These are phyloP conservation scores for Drosophila azteca DNA, from an alignment of 1,140 invertebrate genomes.

Conservation along the genomic window DNA sequence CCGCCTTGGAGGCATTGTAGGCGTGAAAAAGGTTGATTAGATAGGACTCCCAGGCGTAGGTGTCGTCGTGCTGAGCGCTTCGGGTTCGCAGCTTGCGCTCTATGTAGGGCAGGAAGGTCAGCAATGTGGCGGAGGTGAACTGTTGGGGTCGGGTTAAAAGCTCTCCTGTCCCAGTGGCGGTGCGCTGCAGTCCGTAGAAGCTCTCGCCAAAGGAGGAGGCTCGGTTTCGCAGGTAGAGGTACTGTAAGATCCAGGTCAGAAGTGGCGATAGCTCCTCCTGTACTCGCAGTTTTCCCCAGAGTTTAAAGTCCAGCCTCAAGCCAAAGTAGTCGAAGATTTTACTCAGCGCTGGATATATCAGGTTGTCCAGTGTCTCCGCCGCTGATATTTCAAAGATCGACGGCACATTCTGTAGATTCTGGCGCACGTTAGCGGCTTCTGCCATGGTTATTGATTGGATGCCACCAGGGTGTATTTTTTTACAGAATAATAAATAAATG, in stretches of 20 bases:
- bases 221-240: slow-evolving; percentile 72
- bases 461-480: background rate
- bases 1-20: slow-evolving; percentile 70
- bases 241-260: slow-evolving; percentile 73
- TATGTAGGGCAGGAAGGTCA: slow-evolving; percentile 68
- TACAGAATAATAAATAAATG: slow-evolving; percentile 5
- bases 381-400: slow-evolving; percentile 82
- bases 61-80: slow-evolving; percentile 57
- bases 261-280: slow-evolving; percentile 72
- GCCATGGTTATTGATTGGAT: slow-evolving; percentile 39
- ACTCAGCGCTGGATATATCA: slow-evolving; percentile 79
- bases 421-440: slow-evolving; percentile 74
- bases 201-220: slow-evolving; percentile 78
- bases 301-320: slow-evolving; percentile 75
- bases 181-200: slow-evolving; percentile 77
- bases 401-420: slow-evolving; percentile 78
- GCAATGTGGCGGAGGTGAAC: slow-evolving; percentile 60
- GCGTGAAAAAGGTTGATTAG: slow-evolving; percentile 62
- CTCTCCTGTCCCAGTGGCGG: slow-evolving; percentile 55
- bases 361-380: slow-evolving; percentile 75
- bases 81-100: slow-evolving; percentile 65
- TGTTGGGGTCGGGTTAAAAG: slow-evolving; percentile 58
- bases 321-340: slow-evolving; percentile 80
- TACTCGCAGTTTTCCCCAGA: slow-evolving; percentile 61
- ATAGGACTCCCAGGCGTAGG: slow-evolving; percentile 56